A percentile compares a stretch with the other conserved stretches of the same genome.
phyloP scores from a whole-genome alignment of 1,140 invertebrate species.

The Pseudomyrmex concolor region DNA sequence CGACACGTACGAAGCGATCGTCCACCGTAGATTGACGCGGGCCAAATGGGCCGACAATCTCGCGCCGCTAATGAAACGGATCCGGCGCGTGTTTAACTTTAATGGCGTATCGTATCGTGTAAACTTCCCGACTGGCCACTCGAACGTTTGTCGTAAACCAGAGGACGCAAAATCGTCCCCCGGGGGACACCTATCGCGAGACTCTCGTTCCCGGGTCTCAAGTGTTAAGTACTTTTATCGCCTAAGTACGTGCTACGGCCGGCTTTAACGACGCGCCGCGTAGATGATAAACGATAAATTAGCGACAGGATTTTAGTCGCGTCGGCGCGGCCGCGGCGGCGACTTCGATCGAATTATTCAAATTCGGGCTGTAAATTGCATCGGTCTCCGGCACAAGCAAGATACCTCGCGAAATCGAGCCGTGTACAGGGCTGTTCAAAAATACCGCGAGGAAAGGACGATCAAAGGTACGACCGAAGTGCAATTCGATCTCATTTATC shows the following conservation, averaged over 20 bases:
- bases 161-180: not conserved
- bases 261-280: conserved; percentile 38
- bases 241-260: conserved; percentile 34
- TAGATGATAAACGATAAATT: conserved; percentile 58
- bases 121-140: not conserved
- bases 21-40: not conserved
- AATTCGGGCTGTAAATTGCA: conserved; percentile 57
- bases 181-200: not conserved
- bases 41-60: conserved; percentile 41
- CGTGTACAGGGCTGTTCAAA: conserved; percentile 46
- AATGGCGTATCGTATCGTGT: not conserved
- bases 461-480: not conserved
- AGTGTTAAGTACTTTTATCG: conserved; percentile 52
- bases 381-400: conserved; percentile 48
- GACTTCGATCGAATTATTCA: conserved; percentile 61
- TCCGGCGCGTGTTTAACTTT: conserved; percentile 31
- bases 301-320: conserved; percentile 33
- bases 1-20: not conserved
- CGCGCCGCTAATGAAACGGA: conserved; percentile 46
- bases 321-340: conserved; percentile 16
- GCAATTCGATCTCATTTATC: conserved; percentile 8
- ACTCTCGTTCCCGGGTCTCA: conserved; percentile 24
- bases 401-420: conserved; percentile 54
- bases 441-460: not conserved
- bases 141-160: conserved; percentile 27